These are phyloP conservation scores for Caenorhabditis remanei DNA, from an alignment of 1,140 invertebrate species.

Conservation along the genomic window DNA sequence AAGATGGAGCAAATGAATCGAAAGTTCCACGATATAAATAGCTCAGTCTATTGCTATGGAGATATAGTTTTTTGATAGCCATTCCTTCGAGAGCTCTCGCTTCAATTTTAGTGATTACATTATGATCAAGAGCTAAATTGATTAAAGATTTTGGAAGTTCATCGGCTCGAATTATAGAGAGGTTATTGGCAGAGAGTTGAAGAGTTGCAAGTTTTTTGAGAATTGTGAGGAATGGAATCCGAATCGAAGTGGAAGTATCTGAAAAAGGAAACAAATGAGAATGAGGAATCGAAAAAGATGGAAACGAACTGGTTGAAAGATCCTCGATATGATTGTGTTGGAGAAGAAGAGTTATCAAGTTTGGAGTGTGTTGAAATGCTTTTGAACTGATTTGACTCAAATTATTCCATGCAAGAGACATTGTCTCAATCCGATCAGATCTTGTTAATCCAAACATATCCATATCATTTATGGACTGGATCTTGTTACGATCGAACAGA, in stretches of 20 bases:
- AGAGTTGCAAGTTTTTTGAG: slow-evolving; percentile 67
- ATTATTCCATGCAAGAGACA: slow-evolving; percentile 73
- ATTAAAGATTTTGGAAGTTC: slow-evolving; percentile 69
- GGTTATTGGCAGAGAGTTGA: slow-evolving; percentile 68
- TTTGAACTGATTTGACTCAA: slow-evolving; percentile 64
- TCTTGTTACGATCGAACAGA: slow-evolving; percentile 70
- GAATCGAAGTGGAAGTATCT: neutral
- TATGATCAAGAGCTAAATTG: slow-evolving; percentile 67
- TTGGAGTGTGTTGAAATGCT: slow-evolving; percentile 61
- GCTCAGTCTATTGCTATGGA: slow-evolving; percentile 71
- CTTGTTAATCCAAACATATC: slow-evolving; percentile 66
- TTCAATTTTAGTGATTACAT: slow-evolving; percentile 73
- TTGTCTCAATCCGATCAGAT: slow-evolving; percentile 66
- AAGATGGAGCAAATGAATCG: slow-evolving; percentile 66
- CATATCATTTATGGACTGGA: slow-evolving; percentile 65
- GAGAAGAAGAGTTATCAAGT: slow-evolving; percentile 63
- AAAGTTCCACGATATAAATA: slow-evolving; percentile 72
- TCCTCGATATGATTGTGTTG: slow-evolving; percentile 33
- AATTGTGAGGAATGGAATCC: slow-evolving; percentile 65
- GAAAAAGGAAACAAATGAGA: neutral
- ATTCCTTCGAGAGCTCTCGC: slow-evolving; percentile 70
- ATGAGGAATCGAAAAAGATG: neutral
- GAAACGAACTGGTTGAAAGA: neutral
- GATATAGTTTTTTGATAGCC: slow-evolving; percentile 68
- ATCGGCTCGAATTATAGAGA: slow-evolving; percentile 67